A percentile compares a stretch with the other conserved stretches of the same genome.
phyloP scores from a whole-genome alignment of 2,797 vertebrate species.

The Spatula clypeata region DNA sequence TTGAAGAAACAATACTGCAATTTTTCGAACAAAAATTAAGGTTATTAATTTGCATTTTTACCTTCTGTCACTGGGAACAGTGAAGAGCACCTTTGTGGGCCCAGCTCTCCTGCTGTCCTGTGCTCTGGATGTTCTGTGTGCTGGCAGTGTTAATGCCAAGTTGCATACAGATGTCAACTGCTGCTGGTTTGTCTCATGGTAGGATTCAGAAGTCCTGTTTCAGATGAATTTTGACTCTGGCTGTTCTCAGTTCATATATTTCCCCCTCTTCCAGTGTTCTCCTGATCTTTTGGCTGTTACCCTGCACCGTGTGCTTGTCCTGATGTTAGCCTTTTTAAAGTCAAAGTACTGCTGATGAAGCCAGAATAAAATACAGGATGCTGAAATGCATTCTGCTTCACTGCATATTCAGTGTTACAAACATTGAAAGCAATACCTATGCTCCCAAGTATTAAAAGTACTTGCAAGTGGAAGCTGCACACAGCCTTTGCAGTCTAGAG shows the following conservation, averaged over 20 bases:
- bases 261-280: background rate
- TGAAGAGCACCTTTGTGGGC: background rate
- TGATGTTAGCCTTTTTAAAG: background rate
- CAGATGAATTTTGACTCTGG: background rate
- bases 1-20: constrained; percentile 17
- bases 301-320: background rate
- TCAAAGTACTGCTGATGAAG: background rate
- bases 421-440: background rate
- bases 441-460: background rate
- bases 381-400: background rate
- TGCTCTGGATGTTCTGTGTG: background rate
- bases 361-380: background rate
- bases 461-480: background rate
- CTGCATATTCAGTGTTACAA: background rate
- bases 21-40: background rate
- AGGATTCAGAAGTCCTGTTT: background rate
- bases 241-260: background rate
- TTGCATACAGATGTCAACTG: background rate
- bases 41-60: background rate
- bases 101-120: background rate
- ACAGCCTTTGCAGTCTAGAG: background rate
- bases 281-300: background rate
- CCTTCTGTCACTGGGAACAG: background rate
- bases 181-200: background rate
- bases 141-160: background rate